Evolutionary conservation across 1,140 invertebrate genomes (phyloP), one percentile per base, ranked within the genome.

Genomic region (Drosophila varians): DNA sequence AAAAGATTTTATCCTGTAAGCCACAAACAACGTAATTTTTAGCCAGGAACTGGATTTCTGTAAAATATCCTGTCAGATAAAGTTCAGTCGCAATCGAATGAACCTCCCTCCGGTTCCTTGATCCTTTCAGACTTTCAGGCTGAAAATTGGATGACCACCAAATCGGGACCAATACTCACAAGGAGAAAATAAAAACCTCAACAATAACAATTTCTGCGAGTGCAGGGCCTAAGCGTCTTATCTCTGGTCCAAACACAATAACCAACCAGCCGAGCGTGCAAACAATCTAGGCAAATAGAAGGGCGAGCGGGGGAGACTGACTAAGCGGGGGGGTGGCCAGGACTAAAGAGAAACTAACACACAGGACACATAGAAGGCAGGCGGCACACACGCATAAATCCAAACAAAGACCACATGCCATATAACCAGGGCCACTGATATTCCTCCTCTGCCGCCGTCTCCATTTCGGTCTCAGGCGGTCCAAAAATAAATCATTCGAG

Each of bases 401-500:
- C 76, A 86, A 76, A 84, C 76, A 86, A 79, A 73, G 74, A 84
- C 76, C 75, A 74, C 80, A 84, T 86, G 80, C 82, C 76, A 73
- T 80, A 78, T 42, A 49, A 26, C 62, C 31, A 70, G 51, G 48
- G 52, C 54, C 55, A 46, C 18, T 38, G 55, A 38, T 26, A 25
- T 42, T 56, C 52, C 49, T 38, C 61, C 62, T 65, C 56, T 61
- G 31, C 42, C 49, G 71, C 56, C 56, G 57, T 52, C 61, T 42
- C 51, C 49, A 77, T 56, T 36, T 16, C 25, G 4, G 23, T 40
- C 40, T 51, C 60, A 34, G 64, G 43, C 61, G 75, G 54, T 74
- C 77, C 76, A 76, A 87, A 86, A 87, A 86, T 86, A 86, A 86
- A 86, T 86, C 80, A 86, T 86, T 73, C 76, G 80, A 87, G 80